phyloP scores from a whole-genome alignment of 2,113 vertebrate species.

The Phylloscopus trochiloides region DNA sequence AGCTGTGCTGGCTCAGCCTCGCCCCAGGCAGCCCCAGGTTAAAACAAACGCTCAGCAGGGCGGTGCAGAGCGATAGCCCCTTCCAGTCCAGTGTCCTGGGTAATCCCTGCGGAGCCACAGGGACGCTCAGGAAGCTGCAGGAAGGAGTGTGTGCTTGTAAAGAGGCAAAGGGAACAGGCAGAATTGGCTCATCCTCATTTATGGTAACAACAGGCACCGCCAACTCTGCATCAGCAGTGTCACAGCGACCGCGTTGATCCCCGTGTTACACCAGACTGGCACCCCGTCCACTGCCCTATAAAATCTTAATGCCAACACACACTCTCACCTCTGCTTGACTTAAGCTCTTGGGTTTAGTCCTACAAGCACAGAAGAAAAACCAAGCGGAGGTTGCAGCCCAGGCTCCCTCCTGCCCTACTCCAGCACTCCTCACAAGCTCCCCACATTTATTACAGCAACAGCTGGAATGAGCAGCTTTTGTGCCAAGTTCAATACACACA shows the following conservation, averaged over 20 bases:
- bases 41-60: not conserved
- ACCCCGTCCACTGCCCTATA: not conserved
- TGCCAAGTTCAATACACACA: constrained; percentile 15
- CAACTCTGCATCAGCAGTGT: not conserved
- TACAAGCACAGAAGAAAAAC: not conserved
- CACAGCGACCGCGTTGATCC: rapidly evolving
- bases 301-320: not conserved
- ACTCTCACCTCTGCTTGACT: not conserved
- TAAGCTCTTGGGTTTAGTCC: not conserved
- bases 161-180: not conserved
- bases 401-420: not conserved
- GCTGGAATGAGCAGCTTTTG: constrained; percentile 17
- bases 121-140: not conserved
- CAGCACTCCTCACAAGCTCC: not conserved
- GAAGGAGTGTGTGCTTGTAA: not conserved
- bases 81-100: not conserved
- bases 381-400: not conserved
- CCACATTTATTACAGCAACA: not conserved
- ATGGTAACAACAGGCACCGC: no score
- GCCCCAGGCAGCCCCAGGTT: not conserved
- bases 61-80: rapidly evolving
- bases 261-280: rapidly evolving
- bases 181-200: not conserved
- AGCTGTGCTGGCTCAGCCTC: not conserved
- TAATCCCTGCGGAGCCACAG: not conserved